Percentiles rank a stretch among this genome's conserved stretches.
These are phyloP conservation scores for Priocnemis perturbator DNA, from an alignment of 2,888 invertebrate genomes.

Conservation along the genomic window DNA sequence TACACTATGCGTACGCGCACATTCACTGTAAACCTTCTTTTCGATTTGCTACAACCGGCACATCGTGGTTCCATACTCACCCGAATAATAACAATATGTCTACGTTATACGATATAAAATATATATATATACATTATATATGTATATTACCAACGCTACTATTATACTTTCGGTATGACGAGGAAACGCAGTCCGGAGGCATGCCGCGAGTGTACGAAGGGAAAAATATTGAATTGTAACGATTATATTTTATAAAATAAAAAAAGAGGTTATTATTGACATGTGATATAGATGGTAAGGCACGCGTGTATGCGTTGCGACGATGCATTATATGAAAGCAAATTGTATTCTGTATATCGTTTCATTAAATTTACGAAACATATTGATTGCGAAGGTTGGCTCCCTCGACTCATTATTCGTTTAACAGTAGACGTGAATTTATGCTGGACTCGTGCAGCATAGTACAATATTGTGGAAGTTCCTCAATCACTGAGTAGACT, in stretches of 20 bases:
- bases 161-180: conserved; percentile 49
- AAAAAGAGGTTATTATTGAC: conserved; percentile 49
- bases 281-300: conserved; percentile 69
- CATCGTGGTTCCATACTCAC: too few relatives aligned
- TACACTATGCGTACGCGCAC: conserved; percentile 36
- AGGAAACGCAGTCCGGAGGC: conserved; percentile 49
- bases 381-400: conserved; percentile 7
- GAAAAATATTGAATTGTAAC: conserved; percentile 41
- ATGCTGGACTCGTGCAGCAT: background rate
- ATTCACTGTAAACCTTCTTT: conserved; percentile 46
- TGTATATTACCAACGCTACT: conserved; percentile 25
- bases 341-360: conserved; percentile 67
- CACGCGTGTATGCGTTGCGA: conserved; percentile 60
- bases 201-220: conserved; percentile 41
- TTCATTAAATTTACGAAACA: conserved; percentile 64
- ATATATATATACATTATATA: conserved; percentile 29
- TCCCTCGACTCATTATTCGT: too few relatives aligned
- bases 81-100: too few relatives aligned
- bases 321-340: conserved; percentile 54
- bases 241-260: conserved; percentile 60
- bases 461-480: background rate
- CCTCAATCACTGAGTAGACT: background rate
- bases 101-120: too few relatives aligned
- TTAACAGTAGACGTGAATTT: background rate
- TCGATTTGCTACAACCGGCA: background rate